Conservation (phyloP, 2,888 invertebrate species). For the Pandemis cinnamomeana region DNA sequence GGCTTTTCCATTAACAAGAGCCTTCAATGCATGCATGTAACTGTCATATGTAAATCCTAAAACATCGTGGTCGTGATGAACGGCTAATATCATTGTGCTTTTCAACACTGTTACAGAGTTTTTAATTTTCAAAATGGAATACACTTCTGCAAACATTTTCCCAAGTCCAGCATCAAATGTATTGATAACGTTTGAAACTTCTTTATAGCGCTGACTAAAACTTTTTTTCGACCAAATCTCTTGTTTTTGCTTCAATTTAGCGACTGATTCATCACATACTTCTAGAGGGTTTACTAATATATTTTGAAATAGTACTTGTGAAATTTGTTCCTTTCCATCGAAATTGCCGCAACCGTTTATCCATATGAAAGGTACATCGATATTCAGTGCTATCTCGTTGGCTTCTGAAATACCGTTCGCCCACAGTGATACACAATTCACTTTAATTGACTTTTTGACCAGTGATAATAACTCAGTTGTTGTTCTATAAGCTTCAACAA, state of each 20-base stretch:
- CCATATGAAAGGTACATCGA: conserved; percentile 55
- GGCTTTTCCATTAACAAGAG: conserved; percentile 31
- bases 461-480: conserved; percentile 61
- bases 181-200: conserved; percentile 18
- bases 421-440: conserved; percentile 62
- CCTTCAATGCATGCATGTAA: neutral
- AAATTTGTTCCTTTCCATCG: conserved; percentile 51
- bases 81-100: conserved; percentile 10
- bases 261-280: neutral
- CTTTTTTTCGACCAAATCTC: conserved; percentile 32
- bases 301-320: conserved; percentile 30
- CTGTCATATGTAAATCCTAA: neutral
- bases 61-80: neutral
- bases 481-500: conserved; percentile 64
- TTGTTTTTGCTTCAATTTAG: neutral
- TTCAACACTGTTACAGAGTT: conserved; percentile 6
- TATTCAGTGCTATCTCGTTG: conserved; percentile 58
- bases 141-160: conserved; percentile 43
- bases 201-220: conserved; percentile 6
- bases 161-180: conserved; percentile 35
- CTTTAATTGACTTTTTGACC: conserved; percentile 43
- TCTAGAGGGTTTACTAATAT: neutral
- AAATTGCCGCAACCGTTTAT: conserved; percentile 60
- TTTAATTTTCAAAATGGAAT: conserved; percentile 19
- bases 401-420: conserved; percentile 56